Evolutionary conservation across 2,888 invertebrate genomes (phyloP).

Genomic region (Atethmia centrago): DNA sequence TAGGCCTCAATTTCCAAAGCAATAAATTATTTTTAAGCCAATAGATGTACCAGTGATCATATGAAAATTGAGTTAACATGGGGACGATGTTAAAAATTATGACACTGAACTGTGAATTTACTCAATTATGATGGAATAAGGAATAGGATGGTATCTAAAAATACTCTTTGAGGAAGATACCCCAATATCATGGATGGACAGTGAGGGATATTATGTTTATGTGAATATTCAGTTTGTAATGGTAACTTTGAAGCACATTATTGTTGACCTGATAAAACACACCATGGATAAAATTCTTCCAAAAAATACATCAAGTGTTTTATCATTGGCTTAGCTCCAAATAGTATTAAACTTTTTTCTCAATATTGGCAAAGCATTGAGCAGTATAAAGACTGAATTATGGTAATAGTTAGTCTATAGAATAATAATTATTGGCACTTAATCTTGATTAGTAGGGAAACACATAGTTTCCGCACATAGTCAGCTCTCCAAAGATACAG

Average conservation of each 20-base stretch:
- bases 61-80: neutral
- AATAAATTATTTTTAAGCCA: neutral
- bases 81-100: too few relatives aligned
- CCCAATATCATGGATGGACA: neutral
- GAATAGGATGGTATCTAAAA: neutral
- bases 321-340: conserved; percentile 14
- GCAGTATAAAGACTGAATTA: conserved; percentile 1
- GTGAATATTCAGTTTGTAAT: neutral
- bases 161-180: neutral
- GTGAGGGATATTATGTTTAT: neutral
- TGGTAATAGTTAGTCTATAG: neutral
- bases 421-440: neutral
- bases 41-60: neutral
- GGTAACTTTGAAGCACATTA: neutral
- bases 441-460: neutral
- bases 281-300: neutral
- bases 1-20: neutral
- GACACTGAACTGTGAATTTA: neutral
- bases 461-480: neutral
- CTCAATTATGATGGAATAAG: too few relatives aligned
- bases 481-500: too few relatives aligned
- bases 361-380: conserved; percentile 13
- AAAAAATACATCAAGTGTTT: neutral
- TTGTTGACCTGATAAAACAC: conserved; percentile 1
- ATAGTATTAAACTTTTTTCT: conserved; percentile 2